Conservation (phyloP, 2,888 invertebrate genomes). For the Cryptophagus acutangulus region DNA sequence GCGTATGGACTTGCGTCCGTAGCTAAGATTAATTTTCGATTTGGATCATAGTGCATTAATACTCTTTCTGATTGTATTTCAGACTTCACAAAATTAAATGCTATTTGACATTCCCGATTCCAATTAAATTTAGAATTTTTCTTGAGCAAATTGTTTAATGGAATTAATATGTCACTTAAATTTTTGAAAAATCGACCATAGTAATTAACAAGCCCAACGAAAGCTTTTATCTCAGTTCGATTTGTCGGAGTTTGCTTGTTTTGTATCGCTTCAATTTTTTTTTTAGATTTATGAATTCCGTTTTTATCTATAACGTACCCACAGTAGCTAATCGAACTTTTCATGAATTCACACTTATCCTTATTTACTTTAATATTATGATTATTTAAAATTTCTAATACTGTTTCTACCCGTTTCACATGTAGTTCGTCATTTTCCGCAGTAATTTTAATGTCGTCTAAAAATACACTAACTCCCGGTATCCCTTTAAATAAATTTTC, state of each 20-base stretch:
- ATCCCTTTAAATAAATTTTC: conserved; percentile 31
- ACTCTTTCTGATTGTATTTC: conserved; percentile 7
- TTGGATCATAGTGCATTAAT: conserved; percentile 14
- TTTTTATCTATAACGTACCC: conserved; percentile 23
- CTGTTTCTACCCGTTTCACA: conserved; percentile 21
- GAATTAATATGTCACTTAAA: conserved; percentile 9
- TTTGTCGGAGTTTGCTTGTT: conserved; percentile 14
- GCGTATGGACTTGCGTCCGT: conserved; percentile 16
- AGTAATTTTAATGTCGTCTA: conserved; percentile 36
- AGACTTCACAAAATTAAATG: conserved; percentile 14
- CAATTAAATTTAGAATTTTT: conserved; percentile 11
- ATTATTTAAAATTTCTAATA: conserved; percentile 25
- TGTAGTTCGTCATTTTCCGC: conserved; percentile 25
- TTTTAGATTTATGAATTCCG: conserved; percentile 14
- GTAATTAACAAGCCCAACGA: conserved; percentile 20
- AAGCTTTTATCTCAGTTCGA: conserved; percentile 14
- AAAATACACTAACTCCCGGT: conserved; percentile 30
- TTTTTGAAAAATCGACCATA: conserved; percentile 18
- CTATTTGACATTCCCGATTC: conserved; percentile 14
- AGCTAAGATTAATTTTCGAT: conserved; percentile 11
- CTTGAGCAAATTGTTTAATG: conserved; percentile 13
- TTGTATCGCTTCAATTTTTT: conserved; percentile 19
- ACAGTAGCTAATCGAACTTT: conserved; percentile 34
- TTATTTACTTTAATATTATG: conserved; percentile 30
- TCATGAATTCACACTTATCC: conserved; percentile 37